Conservation (phyloP, 2,113 vertebrate species). For the Hydrochoerus hydrochaeris region DNA sequence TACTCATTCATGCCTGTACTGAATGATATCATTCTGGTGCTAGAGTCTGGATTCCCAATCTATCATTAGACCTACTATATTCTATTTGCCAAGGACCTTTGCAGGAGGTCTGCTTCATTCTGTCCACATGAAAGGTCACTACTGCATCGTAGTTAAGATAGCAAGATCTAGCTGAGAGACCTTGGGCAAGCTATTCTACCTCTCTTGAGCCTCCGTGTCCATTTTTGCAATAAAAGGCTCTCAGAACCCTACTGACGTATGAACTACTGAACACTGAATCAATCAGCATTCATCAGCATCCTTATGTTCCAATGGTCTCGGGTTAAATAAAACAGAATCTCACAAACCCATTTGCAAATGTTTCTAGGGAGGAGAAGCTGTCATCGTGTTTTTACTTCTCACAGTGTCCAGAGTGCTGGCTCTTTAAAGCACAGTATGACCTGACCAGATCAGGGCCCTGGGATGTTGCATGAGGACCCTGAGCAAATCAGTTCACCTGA, state of each 20-base stretch:
- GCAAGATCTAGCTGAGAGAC: background rate
- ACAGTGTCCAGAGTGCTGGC: background rate
- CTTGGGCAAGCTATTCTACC: background rate
- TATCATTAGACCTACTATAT: background rate
- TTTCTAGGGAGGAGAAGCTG: conserved; percentile 31
- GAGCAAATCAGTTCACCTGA: background rate
- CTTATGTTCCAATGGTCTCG: background rate
- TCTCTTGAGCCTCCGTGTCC: background rate
- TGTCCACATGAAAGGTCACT: background rate
- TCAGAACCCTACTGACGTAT: background rate
- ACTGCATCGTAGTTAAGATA: background rate
- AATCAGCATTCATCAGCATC: background rate
- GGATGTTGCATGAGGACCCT: background rate
- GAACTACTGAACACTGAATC: background rate
- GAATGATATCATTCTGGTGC: background rate
- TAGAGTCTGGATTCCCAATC: background rate
- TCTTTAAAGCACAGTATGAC: background rate
- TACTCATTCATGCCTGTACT: background rate
- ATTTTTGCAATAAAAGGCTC: background rate
- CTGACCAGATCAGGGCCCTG: rapidly evolving
- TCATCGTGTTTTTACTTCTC: background rate
- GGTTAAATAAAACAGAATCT: conserved; percentile 38
- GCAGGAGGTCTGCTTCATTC: background rate
- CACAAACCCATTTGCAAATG: background rate
- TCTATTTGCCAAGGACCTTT: conserved; percentile 5